Evolutionary conservation across 2,797 vertebrate species (phyloP), one percentile per base, ranked within the genome.

Genomic region (Microhierax caerulescens): DNA sequence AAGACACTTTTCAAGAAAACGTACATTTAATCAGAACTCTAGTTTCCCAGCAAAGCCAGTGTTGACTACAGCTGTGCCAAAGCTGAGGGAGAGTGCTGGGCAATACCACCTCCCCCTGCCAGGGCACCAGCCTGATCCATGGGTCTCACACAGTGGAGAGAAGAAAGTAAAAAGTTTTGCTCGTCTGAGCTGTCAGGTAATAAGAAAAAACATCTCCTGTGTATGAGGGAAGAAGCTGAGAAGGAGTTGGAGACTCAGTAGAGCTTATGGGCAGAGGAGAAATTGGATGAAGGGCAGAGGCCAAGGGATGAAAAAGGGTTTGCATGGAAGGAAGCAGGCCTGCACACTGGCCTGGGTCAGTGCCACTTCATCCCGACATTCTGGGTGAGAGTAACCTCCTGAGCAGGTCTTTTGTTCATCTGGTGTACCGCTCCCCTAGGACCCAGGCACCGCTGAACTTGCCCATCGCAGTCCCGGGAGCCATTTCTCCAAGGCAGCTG

Each of bases 1-100:
- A 79, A 72, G 74, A 82, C 34, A 34, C 63, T 94, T 92, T 92
- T 95, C 88, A 93, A 93, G 90, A 93, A 96, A 92, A 90, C 16
- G 47, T 77, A 89, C 65, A 60, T 92, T 92, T 73, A 76, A 63
- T 63, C 4, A 45, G 88, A 90, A 56, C 39, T 93, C 67, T 9
- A 3, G 12, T 92, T 95, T 87, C 77, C 36, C 56, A 85, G 51
- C 53, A 91, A 50, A 90, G 34, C 19, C n/a, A 57, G 4, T 25
- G 47, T 56, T 81, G 61, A 59, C 56, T 63, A 51, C 8, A 84
- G 73, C 34, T 90, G 59, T 60, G 65, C 12, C 12, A 81, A 67
- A 88, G 34, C 41, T 43, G 51, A 68, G 34, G 13, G 21, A 50
- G 5, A 34, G 32, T 85, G 23, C 19, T 72, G 79, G 32, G 70